These are phyloP conservation scores for Strongylocentrotus purpuratus DNA, from an alignment of 35 echinoderm and acorn worm species.

Conservation along the genomic window DNA sequence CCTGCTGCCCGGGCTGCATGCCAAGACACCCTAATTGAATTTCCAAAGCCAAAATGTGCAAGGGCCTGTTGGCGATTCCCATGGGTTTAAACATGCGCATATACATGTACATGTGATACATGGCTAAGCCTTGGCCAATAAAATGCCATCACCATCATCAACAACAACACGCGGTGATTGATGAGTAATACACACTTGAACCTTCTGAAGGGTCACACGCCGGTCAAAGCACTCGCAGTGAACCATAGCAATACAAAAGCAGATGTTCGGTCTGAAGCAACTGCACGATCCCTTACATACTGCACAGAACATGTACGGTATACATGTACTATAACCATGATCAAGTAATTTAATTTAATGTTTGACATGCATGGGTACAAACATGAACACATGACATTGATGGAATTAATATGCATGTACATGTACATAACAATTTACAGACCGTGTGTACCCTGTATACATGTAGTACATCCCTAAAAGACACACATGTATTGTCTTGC, in stretches of 20 bases:
- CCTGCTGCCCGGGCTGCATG: neutral
- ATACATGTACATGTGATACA: neutral
- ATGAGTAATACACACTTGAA: conserved; percentile 2
- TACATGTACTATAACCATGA: no score
- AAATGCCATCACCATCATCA: neutral
- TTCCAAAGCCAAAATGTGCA: neutral
- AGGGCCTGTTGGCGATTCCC: neutral
- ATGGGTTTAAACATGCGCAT: neutral
- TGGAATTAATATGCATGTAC: no score
- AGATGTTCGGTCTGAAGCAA: neutral
- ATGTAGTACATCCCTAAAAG: no score
- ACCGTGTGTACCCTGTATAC: no score
- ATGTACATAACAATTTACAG: no score
- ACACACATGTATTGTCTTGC: no score
- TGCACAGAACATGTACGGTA: no score
- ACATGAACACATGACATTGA: no score
- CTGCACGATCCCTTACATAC: neutral
- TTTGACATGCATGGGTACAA: no score
- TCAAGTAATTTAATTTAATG: no score
- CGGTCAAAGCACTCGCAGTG: neutral
- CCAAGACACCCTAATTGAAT: conserved; percentile 11
- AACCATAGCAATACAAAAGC: neutral
- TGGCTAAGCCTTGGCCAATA: neutral
- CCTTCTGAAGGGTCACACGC: neutral
- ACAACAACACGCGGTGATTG: neutral